Evolutionary conservation across 2,888 invertebrate species (phyloP).

Genomic region (Trachelus troglodyta): DNA sequence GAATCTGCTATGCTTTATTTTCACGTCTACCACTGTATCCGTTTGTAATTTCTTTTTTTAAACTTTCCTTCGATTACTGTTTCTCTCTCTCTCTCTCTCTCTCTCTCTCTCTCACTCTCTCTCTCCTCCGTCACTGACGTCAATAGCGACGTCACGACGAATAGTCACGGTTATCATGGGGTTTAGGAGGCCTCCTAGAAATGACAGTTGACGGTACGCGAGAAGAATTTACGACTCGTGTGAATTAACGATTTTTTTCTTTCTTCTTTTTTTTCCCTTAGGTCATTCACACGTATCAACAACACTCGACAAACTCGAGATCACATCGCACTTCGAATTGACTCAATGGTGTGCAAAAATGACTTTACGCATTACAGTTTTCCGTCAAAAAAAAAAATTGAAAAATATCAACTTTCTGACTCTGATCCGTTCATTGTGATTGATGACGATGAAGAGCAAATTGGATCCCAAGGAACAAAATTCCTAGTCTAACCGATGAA

Average conservation of each 20-base stretch:
- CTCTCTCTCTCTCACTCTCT: no score
- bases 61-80: background rate
- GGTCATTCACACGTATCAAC: background rate
- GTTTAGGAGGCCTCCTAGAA: conserved; percentile 29
- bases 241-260: conserved; percentile 29
- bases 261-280: background rate
- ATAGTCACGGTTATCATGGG: background rate
- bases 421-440: background rate
- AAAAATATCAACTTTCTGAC: background rate
- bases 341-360: conserved; percentile 48
- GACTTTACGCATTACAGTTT: conserved; percentile 23
- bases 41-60: background rate
- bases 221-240: conserved; percentile 15
- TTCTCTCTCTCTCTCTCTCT: background rate
- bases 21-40: no score
- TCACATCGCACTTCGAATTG: conserved; percentile 57
- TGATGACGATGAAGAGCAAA: background rate
- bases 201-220: conserved; percentile 26
- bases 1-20: background rate
- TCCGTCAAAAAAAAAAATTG: conserved; percentile 3
- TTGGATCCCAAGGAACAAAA: background rate
- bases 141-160: background rate
- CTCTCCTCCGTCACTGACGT: background rate
- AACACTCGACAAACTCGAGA: conserved; percentile 33
- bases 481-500: background rate